Conservation (phyloP, 2,888 invertebrate genomes). For the Zootermopsis nevadensis region DNA sequence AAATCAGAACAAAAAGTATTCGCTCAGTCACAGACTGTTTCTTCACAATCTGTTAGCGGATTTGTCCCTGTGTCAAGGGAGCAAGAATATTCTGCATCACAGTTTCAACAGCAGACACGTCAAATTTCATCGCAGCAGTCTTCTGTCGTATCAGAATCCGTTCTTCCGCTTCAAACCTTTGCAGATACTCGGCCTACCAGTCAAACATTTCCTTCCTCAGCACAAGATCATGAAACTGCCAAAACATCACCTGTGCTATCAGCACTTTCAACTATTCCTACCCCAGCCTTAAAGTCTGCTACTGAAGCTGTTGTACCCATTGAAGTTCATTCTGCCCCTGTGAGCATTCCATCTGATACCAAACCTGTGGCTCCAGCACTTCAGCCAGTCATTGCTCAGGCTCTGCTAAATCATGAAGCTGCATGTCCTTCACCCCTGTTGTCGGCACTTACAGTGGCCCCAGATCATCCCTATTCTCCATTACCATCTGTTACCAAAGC, state of each 20-base stretch:
- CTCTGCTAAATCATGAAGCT: background rate
- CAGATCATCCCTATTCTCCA: constrained; percentile 73
- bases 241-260: constrained; percentile 74
- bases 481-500: constrained; percentile 56
- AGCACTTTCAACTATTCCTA: constrained; percentile 80
- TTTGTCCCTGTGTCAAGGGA: constrained; percentile 37
- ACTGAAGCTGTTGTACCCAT: background rate
- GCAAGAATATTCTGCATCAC: constrained; percentile 18
- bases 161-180: background rate
- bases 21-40: background rate
- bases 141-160: background rate
- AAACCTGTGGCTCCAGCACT: background rate
- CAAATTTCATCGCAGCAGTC: constrained; percentile 8
- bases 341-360: background rate
- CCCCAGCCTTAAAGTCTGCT: constrained; percentile 66
- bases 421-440: constrained; percentile 69
- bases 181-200: background rate
- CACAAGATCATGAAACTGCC: background rate
- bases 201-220: background rate
- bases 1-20: background rate
- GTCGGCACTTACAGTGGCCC: constrained; percentile 75
- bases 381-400: background rate
- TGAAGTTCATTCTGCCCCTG: background rate
- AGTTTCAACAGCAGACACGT: constrained; percentile 34
- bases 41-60: constrained; percentile 18